phyloP scores from a whole-genome alignment of 1,140 invertebrate species.

The Trachymyrmex septentrionalis region DNA sequence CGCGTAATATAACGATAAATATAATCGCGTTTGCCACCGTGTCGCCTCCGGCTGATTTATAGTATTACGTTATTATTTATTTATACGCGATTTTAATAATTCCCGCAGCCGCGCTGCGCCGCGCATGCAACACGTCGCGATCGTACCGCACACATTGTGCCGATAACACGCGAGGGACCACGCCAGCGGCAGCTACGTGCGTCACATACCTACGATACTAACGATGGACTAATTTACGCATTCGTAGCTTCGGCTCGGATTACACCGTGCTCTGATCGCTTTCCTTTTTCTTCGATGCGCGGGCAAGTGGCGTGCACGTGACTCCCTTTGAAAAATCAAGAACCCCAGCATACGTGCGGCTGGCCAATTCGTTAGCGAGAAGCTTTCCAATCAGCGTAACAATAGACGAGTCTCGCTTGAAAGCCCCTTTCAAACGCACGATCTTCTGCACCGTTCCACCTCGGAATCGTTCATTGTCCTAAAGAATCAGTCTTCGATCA shows the following conservation, averaged over 20 bases:
- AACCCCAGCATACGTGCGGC: neutral
- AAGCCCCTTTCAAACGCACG: slow-evolving; percentile 31
- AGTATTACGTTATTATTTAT: slow-evolving; percentile 62
- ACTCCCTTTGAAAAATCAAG: slow-evolving; percentile 43
- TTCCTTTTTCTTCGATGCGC: neutral
- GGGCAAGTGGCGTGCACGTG: neutral
- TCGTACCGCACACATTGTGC: slow-evolving; percentile 10
- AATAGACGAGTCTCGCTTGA: slow-evolving; percentile 24
- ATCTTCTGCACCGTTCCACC: neutral
- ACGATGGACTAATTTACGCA: slow-evolving; percentile 46
- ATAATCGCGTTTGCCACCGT: slow-evolving; percentile 41
- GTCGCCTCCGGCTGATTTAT: slow-evolving; percentile 48
- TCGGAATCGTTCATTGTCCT: slow-evolving; percentile 23
- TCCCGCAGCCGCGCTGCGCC: slow-evolving; percentile 16
- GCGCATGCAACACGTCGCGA: slow-evolving; percentile 44
- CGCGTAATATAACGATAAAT: slow-evolving; percentile 63
- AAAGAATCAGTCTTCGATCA: neutral
- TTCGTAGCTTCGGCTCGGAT: neutral
- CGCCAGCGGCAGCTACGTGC: neutral
- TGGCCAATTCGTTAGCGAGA: slow-evolving; percentile 36
- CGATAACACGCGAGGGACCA: slow-evolving; percentile 43
- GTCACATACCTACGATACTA: slow-evolving; percentile 4
- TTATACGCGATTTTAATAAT: slow-evolving; percentile 58
- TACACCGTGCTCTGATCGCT: neutral
- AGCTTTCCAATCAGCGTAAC: slow-evolving; percentile 57